phyloP scores from a whole-genome alignment of 2,113 vertebrate genomes.

The Grantiella picta region DNA sequence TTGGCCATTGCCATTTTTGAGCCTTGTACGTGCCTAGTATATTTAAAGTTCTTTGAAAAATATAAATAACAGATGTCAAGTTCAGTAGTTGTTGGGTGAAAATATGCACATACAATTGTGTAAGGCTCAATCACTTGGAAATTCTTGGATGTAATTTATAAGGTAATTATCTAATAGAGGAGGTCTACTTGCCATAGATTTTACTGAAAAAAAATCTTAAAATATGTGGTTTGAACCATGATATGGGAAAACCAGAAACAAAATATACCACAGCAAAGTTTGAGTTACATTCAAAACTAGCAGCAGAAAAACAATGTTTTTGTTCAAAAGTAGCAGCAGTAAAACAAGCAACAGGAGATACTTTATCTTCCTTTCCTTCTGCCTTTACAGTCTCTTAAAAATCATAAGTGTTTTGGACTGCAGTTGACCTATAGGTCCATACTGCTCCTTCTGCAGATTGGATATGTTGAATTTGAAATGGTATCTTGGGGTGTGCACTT shows the following conservation, averaged over 20 bases:
- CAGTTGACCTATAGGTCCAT: accelerated
- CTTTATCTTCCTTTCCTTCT: not conserved
- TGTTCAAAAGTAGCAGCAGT: not conserved
- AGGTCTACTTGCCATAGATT: not conserved
- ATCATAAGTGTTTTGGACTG: not conserved
- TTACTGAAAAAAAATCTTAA: not conserved
- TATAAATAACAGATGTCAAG: not conserved
- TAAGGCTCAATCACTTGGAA: not conserved
- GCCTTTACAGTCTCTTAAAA: not conserved
- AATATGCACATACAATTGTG: not conserved
- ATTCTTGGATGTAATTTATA: constrained; percentile 1
- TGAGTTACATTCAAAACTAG: not conserved
- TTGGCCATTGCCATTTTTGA: not conserved
- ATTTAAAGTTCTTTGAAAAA: not conserved
- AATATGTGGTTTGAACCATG: not conserved
- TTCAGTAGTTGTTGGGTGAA: not conserved
- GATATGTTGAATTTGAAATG: not conserved
- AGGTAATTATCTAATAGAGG: not conserved
- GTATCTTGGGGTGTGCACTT: not conserved
- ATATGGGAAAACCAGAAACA: not conserved
- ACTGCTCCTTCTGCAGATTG: not conserved
- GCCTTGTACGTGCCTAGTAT: not conserved
- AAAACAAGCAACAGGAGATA: not conserved
- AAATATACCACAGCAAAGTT: not conserved
- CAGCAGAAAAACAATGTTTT: not conserved